phyloP scores from a whole-genome alignment of 92 coral and sea anemone species.

The Paragorgia papillata region DNA sequence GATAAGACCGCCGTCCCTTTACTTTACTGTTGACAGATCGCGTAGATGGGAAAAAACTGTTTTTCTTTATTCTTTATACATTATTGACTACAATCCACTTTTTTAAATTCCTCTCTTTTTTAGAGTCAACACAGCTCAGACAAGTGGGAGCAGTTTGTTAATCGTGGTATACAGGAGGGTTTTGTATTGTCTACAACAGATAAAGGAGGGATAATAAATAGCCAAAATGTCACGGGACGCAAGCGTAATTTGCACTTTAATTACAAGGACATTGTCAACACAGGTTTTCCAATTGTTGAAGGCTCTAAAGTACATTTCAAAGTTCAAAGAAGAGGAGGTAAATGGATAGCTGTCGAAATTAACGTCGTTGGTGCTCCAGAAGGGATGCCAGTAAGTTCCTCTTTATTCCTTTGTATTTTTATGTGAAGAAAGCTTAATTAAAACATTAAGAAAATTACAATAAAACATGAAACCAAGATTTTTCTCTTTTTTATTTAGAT shows the following conservation, averaged over 20 bases:
- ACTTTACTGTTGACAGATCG: too few relatives aligned
- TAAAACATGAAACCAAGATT: too few relatives aligned
- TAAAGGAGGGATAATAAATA: background rate
- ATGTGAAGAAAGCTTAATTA: too few relatives aligned
- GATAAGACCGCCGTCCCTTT: too few relatives aligned
- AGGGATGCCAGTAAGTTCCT: background rate
- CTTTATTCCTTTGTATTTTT: too few relatives aligned
- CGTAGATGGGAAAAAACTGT: too few relatives aligned
- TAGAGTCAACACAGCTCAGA: conserved; percentile 1
- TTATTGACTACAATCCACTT: too few relatives aligned
- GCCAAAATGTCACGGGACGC: background rate
- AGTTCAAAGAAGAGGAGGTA: conserved; percentile 24
- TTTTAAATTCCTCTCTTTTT: background rate
- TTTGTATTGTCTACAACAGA: conserved; percentile 3
- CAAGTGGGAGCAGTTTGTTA: conserved; percentile 52
- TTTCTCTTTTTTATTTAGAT: too few relatives aligned
- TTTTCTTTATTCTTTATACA: too few relatives aligned
- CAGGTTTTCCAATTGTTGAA: background rate
- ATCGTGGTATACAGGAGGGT: conserved; percentile 58
- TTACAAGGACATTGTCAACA: background rate
- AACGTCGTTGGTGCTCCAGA: conserved; percentile 16
- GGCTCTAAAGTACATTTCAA: conserved; percentile 7
- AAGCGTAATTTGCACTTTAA: background rate
- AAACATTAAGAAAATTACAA: too few relatives aligned
- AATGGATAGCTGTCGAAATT: conserved; percentile 11